Evolutionary conservation across 1,140 invertebrate species (phyloP), one percentile per base, ranked within the genome.

Genomic region (Bombus sibiricus): DNA sequence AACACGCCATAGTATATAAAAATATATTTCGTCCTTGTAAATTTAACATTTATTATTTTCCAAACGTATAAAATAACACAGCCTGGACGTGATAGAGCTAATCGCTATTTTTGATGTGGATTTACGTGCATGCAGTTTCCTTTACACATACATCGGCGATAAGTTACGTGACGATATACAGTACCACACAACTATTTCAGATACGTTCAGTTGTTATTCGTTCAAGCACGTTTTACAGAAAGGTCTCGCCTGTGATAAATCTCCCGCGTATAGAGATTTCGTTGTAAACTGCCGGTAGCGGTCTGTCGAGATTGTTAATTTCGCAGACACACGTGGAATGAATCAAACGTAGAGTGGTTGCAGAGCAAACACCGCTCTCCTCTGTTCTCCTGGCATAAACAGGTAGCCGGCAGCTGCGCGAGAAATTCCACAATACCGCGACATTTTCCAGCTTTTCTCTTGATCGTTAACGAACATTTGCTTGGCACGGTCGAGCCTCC

Each of bases 251-350:
- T 68, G 39, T 59, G 73, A 83, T 83, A 76, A 83, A 83, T 83
- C 57, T 76, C 0, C 34, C 39, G 57, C 2, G 39, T 39, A 75
- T 41, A 53, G 41, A 76, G 81, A 76, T 76, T 83, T 83, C 62
- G 73, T 83, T 83, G 73, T 68, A 39, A 47, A 76, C 41, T 68
- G 71, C 41, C 72, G 43, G 72, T 76, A 83, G 81, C 62, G 43
- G 81, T 68, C 62, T 83, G 59, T 68, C 71, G 47, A 43, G 79
- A 81, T 81, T 75, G 84, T 86, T 82, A 76, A 86, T 81, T 86
- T 79, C 71, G 59, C 79, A 15, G 34, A 72, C 66, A 68, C 77
- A 72, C 78, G 74, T 59, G 57, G 74, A 77, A 77, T 47, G 81
- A 83, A 77, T 86, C 28, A 62, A 64, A n/a, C 72, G 22, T 39